phyloP scores from a whole-genome alignment of 1,140 invertebrate genomes.

The Drosophila elegans region DNA sequence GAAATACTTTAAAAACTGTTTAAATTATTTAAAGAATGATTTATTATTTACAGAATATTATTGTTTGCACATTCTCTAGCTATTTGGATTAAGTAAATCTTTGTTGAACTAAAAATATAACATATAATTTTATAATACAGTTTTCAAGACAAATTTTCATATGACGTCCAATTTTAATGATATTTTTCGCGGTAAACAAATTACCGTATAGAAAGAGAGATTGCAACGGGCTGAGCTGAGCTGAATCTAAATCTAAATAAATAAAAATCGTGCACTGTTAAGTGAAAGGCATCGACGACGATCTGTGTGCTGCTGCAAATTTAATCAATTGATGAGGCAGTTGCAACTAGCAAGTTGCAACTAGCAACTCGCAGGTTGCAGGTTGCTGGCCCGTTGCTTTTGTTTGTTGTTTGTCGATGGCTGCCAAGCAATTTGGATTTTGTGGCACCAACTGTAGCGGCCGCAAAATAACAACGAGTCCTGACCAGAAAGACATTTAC shows the following conservation, averaged over 20 bases:
- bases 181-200: conserved; percentile 30
- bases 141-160: not conserved
- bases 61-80: too few relatives aligned
- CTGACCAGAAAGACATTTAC: conserved; percentile 82
- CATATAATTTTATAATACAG: not conserved
- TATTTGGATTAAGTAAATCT: too few relatives aligned
- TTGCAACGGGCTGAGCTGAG: conserved; percentile 17
- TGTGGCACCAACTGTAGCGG: conserved; percentile 59
- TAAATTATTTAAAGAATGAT: too few relatives aligned
- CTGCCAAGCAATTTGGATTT: conserved; percentile 77
- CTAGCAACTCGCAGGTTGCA: conserved; percentile 54
- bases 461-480: conserved; percentile 60
- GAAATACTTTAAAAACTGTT: too few relatives aligned
- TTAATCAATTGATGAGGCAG: conserved; percentile 82
- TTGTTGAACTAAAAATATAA: too few relatives aligned
- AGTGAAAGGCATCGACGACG: conserved; percentile 80
- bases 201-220: conserved; percentile 21
- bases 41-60: too few relatives aligned
- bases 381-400: conserved; percentile 67
- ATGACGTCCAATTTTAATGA: not conserved
- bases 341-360: conserved; percentile 55
- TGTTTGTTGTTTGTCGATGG: conserved; percentile 69
- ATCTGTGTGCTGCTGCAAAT: conserved; percentile 75
- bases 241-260: conserved; percentile 80
- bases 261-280: conserved; percentile 80